Conservation (phyloP, 92 coral and sea anemone species). For the Epizoanthus ramosus region DNA sequence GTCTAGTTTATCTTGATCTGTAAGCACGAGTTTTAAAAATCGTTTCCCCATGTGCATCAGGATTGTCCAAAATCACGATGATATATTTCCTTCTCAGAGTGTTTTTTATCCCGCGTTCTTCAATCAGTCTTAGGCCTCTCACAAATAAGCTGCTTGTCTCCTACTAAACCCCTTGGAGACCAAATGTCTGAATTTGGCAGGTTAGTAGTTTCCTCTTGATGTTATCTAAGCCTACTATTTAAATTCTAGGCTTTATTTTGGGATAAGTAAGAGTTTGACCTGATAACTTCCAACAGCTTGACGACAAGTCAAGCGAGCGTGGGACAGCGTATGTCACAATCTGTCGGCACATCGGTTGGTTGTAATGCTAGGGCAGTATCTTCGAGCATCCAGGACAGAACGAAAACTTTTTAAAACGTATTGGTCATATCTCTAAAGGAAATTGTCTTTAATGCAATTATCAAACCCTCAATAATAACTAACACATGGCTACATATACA, state of each 20-base stretch:
- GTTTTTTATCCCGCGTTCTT: neutral
- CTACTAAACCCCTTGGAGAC: constrained; percentile 41
- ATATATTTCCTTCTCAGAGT: neutral
- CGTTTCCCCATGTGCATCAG: constrained; percentile 32
- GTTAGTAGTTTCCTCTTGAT: constrained; percentile 44
- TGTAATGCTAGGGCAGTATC: neutral
- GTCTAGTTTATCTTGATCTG: constrained; percentile 43
- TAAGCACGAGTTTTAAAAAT: constrained; percentile 36
- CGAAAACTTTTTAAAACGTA: constrained; percentile 7
- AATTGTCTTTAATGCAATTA: constrained; percentile 35
- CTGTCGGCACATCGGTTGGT: constrained; percentile 13
- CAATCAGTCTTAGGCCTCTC: constrained; percentile 4
- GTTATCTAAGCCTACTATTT: constrained; percentile 43
- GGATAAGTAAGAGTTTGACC: constrained; percentile 23
- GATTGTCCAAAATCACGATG: constrained; percentile 15
- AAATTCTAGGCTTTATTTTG: constrained; percentile 32
- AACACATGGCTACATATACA: constrained; percentile 28
- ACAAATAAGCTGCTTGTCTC: constrained; percentile 23
- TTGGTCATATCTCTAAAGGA: constrained; percentile 23
- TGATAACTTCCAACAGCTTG: constrained; percentile 19
- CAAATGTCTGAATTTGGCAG: constrained; percentile 29
- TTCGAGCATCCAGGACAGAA: constrained; percentile 12
- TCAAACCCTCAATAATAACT: constrained; percentile 29
- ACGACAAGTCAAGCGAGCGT: constrained; percentile 24
- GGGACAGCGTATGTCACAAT: constrained; percentile 26